phyloP scores from a whole-genome alignment of 2,113 vertebrate genomes.

The Anolis carolinensis region DNA sequence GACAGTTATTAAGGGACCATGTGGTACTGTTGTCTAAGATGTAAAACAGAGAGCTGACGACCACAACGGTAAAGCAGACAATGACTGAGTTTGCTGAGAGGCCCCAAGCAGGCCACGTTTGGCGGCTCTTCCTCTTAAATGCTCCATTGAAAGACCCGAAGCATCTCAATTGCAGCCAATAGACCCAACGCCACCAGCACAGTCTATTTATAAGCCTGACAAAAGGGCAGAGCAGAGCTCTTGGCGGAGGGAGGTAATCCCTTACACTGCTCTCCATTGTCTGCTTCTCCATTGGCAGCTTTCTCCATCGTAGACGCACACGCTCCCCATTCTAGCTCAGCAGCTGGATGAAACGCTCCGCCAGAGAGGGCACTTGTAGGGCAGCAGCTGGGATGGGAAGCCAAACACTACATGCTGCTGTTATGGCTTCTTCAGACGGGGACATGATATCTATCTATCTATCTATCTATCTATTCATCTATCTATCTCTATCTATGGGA shows the following conservation, averaged over 20 bases:
- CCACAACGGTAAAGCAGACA: not conserved
- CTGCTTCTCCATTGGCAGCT: not conserved
- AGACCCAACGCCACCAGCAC: slow-evolving; percentile 17
- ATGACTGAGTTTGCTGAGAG: not conserved
- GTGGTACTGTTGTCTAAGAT: no score
- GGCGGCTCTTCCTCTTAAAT: not conserved
- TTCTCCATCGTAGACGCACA: not conserved
- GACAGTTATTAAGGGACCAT: no score
- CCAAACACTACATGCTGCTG: not conserved
- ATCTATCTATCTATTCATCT: no score
- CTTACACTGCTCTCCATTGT: slow-evolving; percentile 27
- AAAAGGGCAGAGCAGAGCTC: slow-evolving; percentile 5
- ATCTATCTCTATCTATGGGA: no score
- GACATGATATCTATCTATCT: no score
- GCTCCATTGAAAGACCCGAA: not conserved
- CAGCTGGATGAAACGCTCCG: not conserved
- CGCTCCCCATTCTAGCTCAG: slow-evolving; percentile 7
- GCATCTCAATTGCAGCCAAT: slow-evolving; percentile 7
- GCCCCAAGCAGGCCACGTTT: not conserved
- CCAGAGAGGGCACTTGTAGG: slow-evolving; percentile 28
- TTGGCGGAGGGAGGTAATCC: slow-evolving; percentile 18
- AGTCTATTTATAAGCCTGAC: slow-evolving; percentile 34
- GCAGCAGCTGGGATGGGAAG: not conserved
- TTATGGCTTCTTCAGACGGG: not conserved
- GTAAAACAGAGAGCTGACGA: not conserved